Conservation (phyloP, 1,140 invertebrate genomes). For the Bombus balteatus region DNA sequence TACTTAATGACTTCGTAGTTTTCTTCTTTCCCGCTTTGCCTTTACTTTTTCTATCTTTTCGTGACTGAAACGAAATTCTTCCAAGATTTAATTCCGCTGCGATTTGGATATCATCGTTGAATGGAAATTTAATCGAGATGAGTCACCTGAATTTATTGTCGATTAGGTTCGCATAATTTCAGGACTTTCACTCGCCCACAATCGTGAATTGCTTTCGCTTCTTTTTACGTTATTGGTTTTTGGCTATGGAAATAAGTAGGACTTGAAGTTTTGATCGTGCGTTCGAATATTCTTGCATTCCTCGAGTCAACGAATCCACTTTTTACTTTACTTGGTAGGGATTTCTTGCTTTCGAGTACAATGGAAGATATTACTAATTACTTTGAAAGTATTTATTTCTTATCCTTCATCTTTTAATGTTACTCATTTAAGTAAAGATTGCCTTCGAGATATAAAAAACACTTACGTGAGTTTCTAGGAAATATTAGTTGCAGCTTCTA, state of each 20-base stretch:
- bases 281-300: background rate
- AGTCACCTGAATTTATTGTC: slow-evolving; percentile 40
- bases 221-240: background rate
- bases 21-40: background rate
- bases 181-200: slow-evolving; percentile 55
- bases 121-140: slow-evolving; percentile 26
- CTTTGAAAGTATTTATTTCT: too few species aligned
- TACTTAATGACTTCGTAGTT: background rate
- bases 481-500: too few species aligned
- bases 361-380: too few species aligned
- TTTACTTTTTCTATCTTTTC: background rate
- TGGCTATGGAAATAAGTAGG: slow-evolving; percentile 3
- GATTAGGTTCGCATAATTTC: slow-evolving; percentile 57
- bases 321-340: background rate
- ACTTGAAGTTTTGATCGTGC: background rate
- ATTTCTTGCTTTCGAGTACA: too few species aligned
- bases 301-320: background rate
- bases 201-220: slow-evolving; percentile 48
- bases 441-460: too few species aligned
- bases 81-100: background rate
- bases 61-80: background rate
- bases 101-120: background rate
- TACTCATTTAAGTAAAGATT: too few species aligned
- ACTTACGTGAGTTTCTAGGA: too few species aligned
- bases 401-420: too few species aligned